A percentile compares a stretch with the other conserved stretches of the same genome.
phyloP scores from a whole-genome alignment of 2,113 vertebrate genomes.

The Callaeas wilsoni region DNA sequence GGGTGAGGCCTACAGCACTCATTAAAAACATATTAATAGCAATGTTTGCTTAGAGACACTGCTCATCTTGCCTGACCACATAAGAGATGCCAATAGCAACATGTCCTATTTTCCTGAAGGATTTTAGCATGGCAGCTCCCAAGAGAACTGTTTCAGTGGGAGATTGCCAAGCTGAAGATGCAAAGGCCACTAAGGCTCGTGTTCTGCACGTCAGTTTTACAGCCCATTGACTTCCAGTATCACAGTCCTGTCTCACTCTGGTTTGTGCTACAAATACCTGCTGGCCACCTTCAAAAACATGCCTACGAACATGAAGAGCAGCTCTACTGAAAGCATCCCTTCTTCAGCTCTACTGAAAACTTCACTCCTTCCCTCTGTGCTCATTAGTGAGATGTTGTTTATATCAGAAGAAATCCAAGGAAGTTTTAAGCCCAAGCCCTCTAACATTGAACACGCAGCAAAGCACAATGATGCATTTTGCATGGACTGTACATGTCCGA shows the following conservation, averaged over 20 bases:
- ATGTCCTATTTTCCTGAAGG: background rate
- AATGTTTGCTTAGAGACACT: background rate
- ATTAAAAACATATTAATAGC: background rate
- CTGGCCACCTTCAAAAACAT: background rate
- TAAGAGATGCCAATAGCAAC: background rate
- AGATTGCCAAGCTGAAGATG: background rate
- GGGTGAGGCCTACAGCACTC: background rate
- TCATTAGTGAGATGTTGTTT: fast-evolving
- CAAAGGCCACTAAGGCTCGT: background rate
- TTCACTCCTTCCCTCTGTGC: background rate
- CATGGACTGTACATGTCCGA: fast-evolving
- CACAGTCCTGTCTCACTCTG: background rate
- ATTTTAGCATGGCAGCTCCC: background rate
- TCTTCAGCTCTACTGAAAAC: background rate
- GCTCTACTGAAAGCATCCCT: background rate
- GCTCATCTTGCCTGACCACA: background rate
- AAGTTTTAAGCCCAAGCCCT: background rate
- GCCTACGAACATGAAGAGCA: background rate
- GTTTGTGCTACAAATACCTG: background rate
- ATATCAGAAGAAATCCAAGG: background rate
- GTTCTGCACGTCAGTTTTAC: background rate
- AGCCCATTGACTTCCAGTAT: background rate
- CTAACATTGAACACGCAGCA: fast-evolving
- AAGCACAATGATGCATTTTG: background rate
- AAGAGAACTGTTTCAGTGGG: background rate